phyloP scores from a whole-genome alignment of 2,888 invertebrate genomes.

The Oxycera nigricornis region DNA sequence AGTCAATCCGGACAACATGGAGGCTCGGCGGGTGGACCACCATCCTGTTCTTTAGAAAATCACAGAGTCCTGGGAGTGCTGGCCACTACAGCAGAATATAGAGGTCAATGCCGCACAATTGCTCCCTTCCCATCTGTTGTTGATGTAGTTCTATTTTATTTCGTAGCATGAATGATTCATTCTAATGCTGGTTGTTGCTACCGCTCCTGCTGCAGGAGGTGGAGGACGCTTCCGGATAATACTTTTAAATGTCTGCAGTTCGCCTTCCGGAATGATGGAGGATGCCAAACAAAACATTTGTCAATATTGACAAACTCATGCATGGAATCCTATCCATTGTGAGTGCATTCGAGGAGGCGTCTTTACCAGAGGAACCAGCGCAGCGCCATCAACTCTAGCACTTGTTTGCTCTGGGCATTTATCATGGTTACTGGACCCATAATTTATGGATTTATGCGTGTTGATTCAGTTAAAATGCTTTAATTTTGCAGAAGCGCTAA shows the following conservation, averaged over 20 bases:
- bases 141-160: not conserved
- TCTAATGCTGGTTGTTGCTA: no score
- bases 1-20: not conserved
- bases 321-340: no score
- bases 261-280: constrained; percentile 25
- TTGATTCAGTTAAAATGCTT: not conserved
- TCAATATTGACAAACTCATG: constrained; percentile 33
- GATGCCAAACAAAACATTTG: constrained; percentile 28
- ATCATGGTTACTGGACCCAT: not conserved
- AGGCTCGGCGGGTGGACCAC: no score
- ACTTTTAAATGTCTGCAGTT: constrained; percentile 14
- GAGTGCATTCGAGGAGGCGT: no score
- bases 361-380: not conserved
- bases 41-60: no score
- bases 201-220: not conserved
- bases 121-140: not conserved
- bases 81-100: not conserved
- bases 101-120: not conserved
- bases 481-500: not conserved
- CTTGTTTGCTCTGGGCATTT: constrained; percentile 30
- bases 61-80: no score
- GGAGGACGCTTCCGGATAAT: not conserved
- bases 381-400: not conserved
- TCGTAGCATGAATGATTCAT: not conserved
- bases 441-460: constrained; percentile 27